Evolutionary conservation across 2,888 invertebrate species (phyloP).

Genomic region (Mimachlamys varia): DNA sequence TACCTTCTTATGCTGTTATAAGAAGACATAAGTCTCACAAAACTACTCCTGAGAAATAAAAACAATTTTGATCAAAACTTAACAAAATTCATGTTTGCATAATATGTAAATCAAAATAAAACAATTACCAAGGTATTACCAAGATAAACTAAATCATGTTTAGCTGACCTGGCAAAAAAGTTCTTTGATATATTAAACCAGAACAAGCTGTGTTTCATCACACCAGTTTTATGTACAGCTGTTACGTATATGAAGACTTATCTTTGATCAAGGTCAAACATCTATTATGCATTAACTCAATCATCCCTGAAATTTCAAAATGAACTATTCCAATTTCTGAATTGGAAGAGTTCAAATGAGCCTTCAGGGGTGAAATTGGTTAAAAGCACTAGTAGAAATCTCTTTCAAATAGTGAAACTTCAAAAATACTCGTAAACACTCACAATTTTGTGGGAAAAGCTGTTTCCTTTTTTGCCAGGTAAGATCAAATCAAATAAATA

Average conservation of each 20-base stretch:
- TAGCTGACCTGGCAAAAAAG: background rate
- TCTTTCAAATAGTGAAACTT: background rate
- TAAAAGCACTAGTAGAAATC: background rate
- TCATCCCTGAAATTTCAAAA: no score
- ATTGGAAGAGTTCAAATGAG: no score
- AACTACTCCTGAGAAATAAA: conserved; percentile 51
- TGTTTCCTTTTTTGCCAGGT: background rate
- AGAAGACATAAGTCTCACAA: conserved; percentile 47
- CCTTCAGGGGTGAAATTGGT: no score
- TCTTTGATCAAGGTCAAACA: background rate
- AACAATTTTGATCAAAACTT: conserved; percentile 20
- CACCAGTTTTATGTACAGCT: no score
- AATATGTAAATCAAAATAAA: background rate
- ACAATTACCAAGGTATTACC: background rate
- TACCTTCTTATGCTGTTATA: conserved; percentile 47
- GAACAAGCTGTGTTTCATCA: background rate
- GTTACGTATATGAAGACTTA: background rate
- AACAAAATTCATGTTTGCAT: background rate
- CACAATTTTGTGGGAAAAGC: background rate
- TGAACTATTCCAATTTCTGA: no score
- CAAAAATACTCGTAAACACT: background rate
- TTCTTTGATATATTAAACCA: background rate
- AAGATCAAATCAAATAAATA: background rate
- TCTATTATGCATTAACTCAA: background rate
- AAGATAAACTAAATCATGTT: background rate